These are phyloP conservation scores for Urocolius indicus DNA, from an alignment of 2,113 vertebrate genomes.

Conservation along the genomic window DNA sequence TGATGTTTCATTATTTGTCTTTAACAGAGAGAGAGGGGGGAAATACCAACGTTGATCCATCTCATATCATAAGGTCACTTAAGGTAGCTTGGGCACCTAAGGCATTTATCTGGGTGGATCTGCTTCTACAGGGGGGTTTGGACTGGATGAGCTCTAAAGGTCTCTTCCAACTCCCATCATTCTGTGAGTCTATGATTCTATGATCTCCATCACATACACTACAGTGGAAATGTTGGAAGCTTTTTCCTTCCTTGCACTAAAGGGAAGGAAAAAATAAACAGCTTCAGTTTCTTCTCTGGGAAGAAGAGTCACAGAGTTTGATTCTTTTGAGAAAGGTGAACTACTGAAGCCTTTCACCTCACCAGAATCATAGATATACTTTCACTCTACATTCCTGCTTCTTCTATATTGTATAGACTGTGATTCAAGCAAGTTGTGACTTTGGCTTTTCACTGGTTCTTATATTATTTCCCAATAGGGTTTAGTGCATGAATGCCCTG, in stretches of 20 bases:
- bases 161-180: too few species aligned
- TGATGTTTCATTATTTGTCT: neutral
- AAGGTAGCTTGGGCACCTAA: neutral
- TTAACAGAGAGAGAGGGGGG: neutral
- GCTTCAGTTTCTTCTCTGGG: neutral
- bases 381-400: neutral
- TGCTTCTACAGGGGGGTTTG: too few species aligned
- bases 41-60: neutral
- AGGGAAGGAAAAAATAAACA: neutral
- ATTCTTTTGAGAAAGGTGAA: conserved; percentile 30
- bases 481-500: neutral
- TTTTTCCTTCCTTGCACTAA: neutral
- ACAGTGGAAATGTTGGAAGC: neutral
- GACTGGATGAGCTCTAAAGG: too few species aligned
- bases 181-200: too few species aligned
- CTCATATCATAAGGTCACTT: neutral
- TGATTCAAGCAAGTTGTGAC: neutral
- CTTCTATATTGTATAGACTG: neutral
- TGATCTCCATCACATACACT: neutral
- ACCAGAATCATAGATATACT: neutral
- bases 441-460: neutral
- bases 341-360: conserved; percentile 3
- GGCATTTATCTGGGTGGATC: neutral
- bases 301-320: neutral
- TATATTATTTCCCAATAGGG: neutral